Conservation (phyloP, 2,797 vertebrate species). For the Acomys russatus region DNA sequence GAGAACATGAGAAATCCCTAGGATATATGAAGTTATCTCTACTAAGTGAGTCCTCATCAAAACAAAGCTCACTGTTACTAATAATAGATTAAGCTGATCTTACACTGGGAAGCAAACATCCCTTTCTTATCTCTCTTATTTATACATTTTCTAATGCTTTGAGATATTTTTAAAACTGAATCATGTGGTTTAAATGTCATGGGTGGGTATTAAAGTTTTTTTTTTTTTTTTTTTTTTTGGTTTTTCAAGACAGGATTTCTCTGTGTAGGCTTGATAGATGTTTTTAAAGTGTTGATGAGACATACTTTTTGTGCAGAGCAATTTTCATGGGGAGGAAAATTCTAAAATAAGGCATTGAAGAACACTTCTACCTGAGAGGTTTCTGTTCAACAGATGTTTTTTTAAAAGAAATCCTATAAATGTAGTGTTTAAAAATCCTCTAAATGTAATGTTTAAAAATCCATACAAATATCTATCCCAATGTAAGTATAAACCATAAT, state of each 20-base stretch:
- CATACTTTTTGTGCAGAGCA: neutral
- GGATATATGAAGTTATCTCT: constrained; percentile 28
- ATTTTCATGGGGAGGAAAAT: constrained; percentile 40
- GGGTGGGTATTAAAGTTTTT: neutral
- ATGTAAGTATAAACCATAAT: constrained; percentile 67
- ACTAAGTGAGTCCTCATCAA: neutral
- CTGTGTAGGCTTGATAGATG: neutral
- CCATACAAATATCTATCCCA: constrained; percentile 6
- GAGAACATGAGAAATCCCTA: neutral
- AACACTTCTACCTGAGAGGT: neutral
- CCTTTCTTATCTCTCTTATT: neutral
- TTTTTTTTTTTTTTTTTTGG: too few species aligned
- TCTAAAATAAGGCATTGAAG: constrained; percentile 8
- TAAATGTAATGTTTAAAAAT: constrained; percentile 74
- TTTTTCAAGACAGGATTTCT: too few species aligned
- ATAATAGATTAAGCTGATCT: neutral
- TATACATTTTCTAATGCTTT: constrained; percentile 27
- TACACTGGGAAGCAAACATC: neutral
- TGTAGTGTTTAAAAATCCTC: neutral
- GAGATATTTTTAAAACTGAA: constrained; percentile 49
- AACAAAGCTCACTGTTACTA: neutral
- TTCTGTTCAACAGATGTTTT: constrained; percentile 43
- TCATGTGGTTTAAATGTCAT: neutral
- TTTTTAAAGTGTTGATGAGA: neutral
- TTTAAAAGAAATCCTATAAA: neutral